A percentile compares a stretch with the other conserved stretches of the same genome.
These are phyloP conservation scores for Mus spicilegus DNA, from an alignment of 2,113 vertebrate genomes.

Conservation along the genomic window DNA sequence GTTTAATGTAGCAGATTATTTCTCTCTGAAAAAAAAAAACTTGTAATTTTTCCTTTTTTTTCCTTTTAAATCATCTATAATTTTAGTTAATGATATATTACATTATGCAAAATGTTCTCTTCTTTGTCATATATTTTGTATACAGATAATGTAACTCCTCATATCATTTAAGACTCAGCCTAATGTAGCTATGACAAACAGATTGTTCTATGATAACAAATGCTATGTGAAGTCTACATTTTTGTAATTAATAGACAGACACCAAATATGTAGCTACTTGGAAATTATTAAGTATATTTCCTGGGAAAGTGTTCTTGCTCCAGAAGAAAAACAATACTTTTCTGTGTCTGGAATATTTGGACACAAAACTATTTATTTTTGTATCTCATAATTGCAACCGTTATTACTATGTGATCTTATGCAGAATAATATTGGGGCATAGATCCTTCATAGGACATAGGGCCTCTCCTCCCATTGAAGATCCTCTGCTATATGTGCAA, in stretches of 20 bases:
- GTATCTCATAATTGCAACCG: not conserved
- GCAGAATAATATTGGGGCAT: not conserved
- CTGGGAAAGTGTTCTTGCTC: conserved; percentile 24
- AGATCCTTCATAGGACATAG: too few species aligned
- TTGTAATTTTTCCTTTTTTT: conserved; percentile 37
- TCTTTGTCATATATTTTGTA: not conserved
- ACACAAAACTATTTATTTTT: not conserved
- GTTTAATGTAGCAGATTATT: conserved; percentile 56
- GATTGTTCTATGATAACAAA: not conserved
- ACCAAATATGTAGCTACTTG: conserved; percentile 30
- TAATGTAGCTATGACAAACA: conserved; percentile 37
- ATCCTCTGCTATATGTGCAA: too few species aligned
- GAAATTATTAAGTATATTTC: conserved; percentile 23
- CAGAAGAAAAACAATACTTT: not conserved
- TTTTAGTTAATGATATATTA: conserved; percentile 58
- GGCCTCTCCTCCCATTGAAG: too few species aligned
- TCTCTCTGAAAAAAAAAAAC: conserved; percentile 17
- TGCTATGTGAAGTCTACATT: conserved; percentile 60
- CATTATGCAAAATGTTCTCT: not conserved
- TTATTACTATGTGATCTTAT: not conserved
- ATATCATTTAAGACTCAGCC: conserved; percentile 23
- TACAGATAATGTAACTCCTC: conserved; percentile 26
- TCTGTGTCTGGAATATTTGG: not conserved
- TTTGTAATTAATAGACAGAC: conserved; percentile 46
- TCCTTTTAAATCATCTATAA: conserved; percentile 51